Evolutionary conservation across 2,888 invertebrate genomes (phyloP).

Genomic region (Stenodema calcarata): DNA sequence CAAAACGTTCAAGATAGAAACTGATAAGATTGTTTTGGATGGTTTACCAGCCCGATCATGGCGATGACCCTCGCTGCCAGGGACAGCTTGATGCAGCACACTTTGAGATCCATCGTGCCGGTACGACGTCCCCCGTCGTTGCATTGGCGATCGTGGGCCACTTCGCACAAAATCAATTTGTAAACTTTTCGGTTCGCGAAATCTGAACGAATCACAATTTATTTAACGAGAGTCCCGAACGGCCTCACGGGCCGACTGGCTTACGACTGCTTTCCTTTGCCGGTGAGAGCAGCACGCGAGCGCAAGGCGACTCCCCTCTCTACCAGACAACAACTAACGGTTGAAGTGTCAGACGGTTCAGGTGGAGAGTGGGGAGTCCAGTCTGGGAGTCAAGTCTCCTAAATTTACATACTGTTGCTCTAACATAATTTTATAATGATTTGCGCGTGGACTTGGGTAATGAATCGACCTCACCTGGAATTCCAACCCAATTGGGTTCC

Average conservation of each 20-base stretch:
- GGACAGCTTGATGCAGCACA: constrained; percentile 57
- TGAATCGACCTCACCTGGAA: no score
- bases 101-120: constrained; percentile 52
- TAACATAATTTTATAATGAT: no score
- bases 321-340: background rate
- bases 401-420: no score
- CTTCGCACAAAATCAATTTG: background rate
- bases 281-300: background rate
- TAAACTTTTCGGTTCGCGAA: background rate
- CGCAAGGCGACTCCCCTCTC: background rate
- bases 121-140: background rate
- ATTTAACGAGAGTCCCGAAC: background rate
- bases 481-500: no score
- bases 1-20: no score
- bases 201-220: background rate
- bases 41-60: constrained; percentile 56
- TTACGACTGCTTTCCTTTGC: background rate
- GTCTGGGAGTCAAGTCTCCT: background rate
- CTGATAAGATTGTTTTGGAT: background rate
- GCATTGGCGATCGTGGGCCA: constrained; percentile 23
- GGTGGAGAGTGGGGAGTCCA: background rate
- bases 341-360: background rate
- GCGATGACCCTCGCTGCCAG: constrained; percentile 57
- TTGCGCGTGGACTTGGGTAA: no score
- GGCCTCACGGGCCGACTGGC: background rate